Base-by-base conservation (phyloP, 2,888 invertebrate genomes). In the Bruchidius siliquastri region DNA sequence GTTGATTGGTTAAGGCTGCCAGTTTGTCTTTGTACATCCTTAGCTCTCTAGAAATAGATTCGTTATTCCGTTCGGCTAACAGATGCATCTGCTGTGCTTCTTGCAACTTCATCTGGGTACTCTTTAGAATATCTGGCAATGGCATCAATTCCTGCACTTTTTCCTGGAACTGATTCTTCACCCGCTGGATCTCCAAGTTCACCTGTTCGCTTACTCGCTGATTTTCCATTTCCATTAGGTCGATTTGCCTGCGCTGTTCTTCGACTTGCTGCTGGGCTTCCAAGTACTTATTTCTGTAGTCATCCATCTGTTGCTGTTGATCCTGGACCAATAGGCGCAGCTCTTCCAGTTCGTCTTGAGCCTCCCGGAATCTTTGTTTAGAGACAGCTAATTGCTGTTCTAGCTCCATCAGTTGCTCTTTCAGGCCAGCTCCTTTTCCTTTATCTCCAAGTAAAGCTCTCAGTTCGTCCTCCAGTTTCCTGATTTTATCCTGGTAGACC, bases 141-240 rank as follows among this genome's bases (percentile, higher is more conserved):
- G 92, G 92, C 0, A 91, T 90, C 71, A 93, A 84, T 84, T 93
- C 92, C 74, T 91, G 90, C 22, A 93, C 85, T 83, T 92, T 92
- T 81, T 92, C 92, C 88, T 92, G 92, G 86, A 93, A 93, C 83
- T 92, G 90, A 80, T 87, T 88, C 88, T 93, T 93, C 13, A 92
- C 91, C 76, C 90, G 87, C 79, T 92, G 91, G 74, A 93, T 92
- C 85, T 93, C 93, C 20, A 91, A 84, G 79, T 91, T 91, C 68
- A 93, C 91, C 82, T 93, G 92, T 80, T 93, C 92, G 78, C 91
- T 91, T 81, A 92, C 91, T 71, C 92, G 87, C 21, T 89, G 90
- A 80, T 92, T 92, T 80, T 93, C 92, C 89, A 92, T 89, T 80
- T 93, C 92, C 90, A 92, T 91, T 82, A 91, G 86, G 76, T 92